These are phyloP conservation scores for Harpalus rufipes DNA, from an alignment of 2,888 invertebrate genomes.

Conservation along the genomic window DNA sequence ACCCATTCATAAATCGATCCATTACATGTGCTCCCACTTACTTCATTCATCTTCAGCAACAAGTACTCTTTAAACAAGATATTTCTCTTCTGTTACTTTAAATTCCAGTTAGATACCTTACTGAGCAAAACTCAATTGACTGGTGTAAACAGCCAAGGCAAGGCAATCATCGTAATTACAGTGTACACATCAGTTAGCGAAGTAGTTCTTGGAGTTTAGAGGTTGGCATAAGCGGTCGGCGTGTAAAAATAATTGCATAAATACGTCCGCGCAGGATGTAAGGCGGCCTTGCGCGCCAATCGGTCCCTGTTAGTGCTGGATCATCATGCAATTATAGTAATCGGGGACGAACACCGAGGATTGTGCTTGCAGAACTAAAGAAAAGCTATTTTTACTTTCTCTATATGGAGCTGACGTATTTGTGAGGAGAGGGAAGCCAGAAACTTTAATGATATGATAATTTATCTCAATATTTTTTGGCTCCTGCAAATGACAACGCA, in stretches of 20 bases:
- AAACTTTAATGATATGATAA: no score
- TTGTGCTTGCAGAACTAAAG: not conserved
- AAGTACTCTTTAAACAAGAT: not conserved
- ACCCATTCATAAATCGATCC: constrained; percentile 34
- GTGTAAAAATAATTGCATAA: constrained; percentile 63
- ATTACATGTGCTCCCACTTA: not conserved
- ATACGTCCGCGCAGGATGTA: constrained; percentile 59
- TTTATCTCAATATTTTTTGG: no score
- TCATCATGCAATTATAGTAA: constrained; percentile 53
- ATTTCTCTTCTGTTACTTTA: not conserved
- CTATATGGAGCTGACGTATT: no score
- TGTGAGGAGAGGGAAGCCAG: no score
- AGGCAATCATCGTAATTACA: constrained; percentile 21
- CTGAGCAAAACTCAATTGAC: not conserved
- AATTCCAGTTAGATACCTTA: not conserved
- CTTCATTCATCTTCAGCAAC: constrained; percentile 10
- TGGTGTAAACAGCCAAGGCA: constrained; percentile 5
- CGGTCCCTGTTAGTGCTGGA: constrained; percentile 46
- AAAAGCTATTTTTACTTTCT: no score
- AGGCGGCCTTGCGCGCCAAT: constrained; percentile 49
- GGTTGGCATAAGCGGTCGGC: not conserved
- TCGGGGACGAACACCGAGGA: constrained; percentile 8
- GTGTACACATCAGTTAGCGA: constrained; percentile 25
- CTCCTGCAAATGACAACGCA: no score
- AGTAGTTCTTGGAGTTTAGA: constrained; percentile 10